A percentile compares a stretch with the other conserved stretches of the same genome.
These are phyloP conservation scores for Falcunculus frontatus DNA, from an alignment of 2,113 vertebrate species.

Conservation along the genomic window DNA sequence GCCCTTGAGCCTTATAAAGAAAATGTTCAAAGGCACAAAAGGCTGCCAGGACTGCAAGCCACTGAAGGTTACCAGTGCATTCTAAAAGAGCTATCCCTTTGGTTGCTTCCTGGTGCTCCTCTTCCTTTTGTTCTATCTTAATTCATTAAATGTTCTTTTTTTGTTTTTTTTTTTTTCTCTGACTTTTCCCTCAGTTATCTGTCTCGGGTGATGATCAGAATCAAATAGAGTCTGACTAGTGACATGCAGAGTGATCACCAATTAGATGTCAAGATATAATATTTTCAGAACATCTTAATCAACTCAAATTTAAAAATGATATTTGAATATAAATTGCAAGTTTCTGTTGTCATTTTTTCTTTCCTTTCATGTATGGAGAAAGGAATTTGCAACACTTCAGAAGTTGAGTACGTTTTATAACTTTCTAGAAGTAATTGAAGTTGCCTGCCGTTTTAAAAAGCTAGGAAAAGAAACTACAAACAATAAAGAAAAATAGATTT, in stretches of 20 bases:
- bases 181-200: background rate
- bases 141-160: background rate
- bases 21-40: background rate
- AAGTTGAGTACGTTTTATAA: rapidly evolving
- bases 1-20: background rate
- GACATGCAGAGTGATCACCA: background rate
- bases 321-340: background rate
- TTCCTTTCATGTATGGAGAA: background rate
- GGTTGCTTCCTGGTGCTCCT: background rate
- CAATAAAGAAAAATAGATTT: background rate
- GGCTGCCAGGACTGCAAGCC: background rate
- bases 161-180: rapidly evolving
- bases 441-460: background rate
- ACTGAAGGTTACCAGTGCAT: background rate
- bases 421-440: background rate
- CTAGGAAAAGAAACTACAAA: background rate
- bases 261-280: background rate
- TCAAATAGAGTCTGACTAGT: background rate
- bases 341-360: background rate
- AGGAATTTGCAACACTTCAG: background rate
- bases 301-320: background rate
- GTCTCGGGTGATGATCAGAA: background rate
- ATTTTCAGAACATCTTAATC: background rate
- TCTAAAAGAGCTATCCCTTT: background rate
- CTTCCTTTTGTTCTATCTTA: background rate